Evolutionary conservation across 2,113 vertebrate genomes (phyloP).

Genomic region (Neogale vison): DNA sequence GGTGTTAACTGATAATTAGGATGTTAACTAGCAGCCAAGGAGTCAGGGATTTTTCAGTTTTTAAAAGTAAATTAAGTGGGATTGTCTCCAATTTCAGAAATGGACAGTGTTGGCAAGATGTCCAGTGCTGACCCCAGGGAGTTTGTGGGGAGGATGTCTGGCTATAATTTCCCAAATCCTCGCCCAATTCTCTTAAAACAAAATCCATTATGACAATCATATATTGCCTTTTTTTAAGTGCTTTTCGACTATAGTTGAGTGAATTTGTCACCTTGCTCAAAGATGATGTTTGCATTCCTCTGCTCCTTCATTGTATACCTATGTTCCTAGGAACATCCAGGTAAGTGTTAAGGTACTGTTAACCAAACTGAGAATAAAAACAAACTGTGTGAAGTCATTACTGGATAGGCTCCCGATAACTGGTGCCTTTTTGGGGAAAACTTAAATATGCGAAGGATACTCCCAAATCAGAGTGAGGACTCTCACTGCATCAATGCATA

Average conservation of each 20-base stretch:
- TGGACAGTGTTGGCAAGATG: background rate
- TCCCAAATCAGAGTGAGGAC: background rate
- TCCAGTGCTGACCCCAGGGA: background rate
- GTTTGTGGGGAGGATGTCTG: background rate
- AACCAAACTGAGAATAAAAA: background rate
- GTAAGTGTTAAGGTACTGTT: background rate
- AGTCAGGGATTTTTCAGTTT: background rate
- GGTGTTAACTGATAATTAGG: conserved; percentile 31
- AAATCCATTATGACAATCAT: background rate
- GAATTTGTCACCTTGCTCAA: background rate
- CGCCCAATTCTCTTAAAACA: background rate
- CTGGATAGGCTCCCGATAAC: background rate
- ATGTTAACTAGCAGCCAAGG: conserved; percentile 14
- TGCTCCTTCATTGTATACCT: background rate
- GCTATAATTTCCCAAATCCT: background rate
- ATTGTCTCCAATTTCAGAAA: background rate
- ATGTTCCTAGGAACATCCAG: background rate
- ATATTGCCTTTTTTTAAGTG: background rate
- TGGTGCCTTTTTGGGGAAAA: background rate
- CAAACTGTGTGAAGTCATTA: background rate
- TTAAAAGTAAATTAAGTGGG: background rate
- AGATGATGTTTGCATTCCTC: background rate
- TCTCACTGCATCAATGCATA: background rate
- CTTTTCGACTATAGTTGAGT: background rate
- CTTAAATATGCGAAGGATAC: background rate